phyloP scores from a whole-genome alignment of 2,888 invertebrate species.

The Tineola bisselliella region DNA sequence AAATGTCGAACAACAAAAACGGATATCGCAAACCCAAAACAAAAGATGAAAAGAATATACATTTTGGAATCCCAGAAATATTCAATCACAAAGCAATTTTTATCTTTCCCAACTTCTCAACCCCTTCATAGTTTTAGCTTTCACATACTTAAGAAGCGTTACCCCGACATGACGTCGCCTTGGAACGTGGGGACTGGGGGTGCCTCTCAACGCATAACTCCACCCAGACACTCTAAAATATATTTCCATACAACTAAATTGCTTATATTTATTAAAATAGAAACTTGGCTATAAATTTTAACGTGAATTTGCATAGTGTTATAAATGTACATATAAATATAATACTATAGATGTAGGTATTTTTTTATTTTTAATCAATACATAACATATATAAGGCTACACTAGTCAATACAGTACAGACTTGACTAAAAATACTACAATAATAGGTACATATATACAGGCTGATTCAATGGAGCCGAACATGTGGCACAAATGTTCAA shows the following conservation, averaged over 20 bases:
- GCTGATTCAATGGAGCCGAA: too few species aligned
- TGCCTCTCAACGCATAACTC: background rate
- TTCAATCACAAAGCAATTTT: background rate
- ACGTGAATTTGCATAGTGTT: background rate
- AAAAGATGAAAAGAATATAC: background rate
- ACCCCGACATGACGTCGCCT: background rate
- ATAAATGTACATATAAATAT: background rate
- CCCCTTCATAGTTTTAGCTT: conserved; percentile 6
- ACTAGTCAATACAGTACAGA: too few species aligned
- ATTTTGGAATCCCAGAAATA: background rate
- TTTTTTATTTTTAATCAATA: background rate
- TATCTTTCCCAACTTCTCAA: background rate
- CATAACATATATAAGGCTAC: too few species aligned
- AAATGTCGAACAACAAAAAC: too few species aligned
- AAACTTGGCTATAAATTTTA: background rate
- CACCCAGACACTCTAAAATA: conserved; percentile 3
- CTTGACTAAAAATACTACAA: too few species aligned
- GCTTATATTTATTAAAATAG: background rate
- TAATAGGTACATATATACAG: too few species aligned
- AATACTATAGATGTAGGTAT: background rate
- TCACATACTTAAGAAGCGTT: conserved; percentile 4
- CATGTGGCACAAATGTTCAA: too few species aligned
- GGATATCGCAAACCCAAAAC: too few species aligned
- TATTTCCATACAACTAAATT: background rate
- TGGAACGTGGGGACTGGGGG: background rate